Base-by-base conservation (phyloP, 2,797 vertebrate genomes). In the Diplodus sargus region DNA sequence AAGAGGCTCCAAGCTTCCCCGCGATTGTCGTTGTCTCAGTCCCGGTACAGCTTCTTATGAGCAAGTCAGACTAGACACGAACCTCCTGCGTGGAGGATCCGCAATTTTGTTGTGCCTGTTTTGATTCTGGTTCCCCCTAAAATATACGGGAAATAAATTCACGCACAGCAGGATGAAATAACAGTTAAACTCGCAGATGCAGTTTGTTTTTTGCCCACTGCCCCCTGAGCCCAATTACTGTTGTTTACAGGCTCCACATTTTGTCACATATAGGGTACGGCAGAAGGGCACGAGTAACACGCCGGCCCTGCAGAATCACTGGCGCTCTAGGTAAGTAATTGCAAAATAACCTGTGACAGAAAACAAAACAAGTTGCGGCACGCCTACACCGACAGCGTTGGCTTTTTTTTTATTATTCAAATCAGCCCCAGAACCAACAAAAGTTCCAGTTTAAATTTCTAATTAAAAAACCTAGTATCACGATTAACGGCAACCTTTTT, bases 201-300 rank as follows among this genome's bases (percentile, higher is more conserved):
- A 48, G 58, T 69, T 86, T 86, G 62, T 87, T 83, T 51, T 84
- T 77, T 67, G 22, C 69, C 75, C 71, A 25, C 57, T 73, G 73
- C 82, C 92, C 85, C 92, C 28, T 87, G 92, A 90, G 93, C 60
- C 91, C 88, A 94, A 93, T 94, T 92, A 93, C 76, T 56, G 69
- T 76, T 90, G 91, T 94, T 93, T 91, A 90, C 90, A 75, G 78
- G 60, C 87, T 75, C 45, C 70, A 77, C 72, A 84, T 83, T 82
- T 59, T 71, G 83, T 90, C 86, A 78, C 81, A 83, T 85, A 75
- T 25, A 59, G 60, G 30, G 63, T 68, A 77, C 71, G 82, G 65
- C 74, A 87, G 28, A 87, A 87, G 58, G 70, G 72, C 78, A 79
- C 28, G 74, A 79, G 63, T 48, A 82, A 82, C 76, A 62, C 66